Conservation (phyloP, 2,888 invertebrate genomes). For the Synergus itoensis region DNA sequence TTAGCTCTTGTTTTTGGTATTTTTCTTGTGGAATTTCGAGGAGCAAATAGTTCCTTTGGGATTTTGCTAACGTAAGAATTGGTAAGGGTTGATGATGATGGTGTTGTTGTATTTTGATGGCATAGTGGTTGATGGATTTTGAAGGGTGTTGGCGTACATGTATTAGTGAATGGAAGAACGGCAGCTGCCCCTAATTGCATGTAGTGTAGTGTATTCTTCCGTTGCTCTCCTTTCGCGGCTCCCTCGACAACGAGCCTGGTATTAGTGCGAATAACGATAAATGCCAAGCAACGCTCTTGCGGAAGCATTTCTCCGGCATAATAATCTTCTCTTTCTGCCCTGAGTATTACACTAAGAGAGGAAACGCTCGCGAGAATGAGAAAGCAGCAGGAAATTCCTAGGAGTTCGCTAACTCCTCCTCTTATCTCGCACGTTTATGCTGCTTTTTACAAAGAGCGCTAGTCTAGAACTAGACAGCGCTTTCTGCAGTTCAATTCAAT, state of each 20-base stretch:
- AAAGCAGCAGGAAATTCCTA: slow-evolving; percentile 40
- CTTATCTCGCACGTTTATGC: slow-evolving; percentile 30
- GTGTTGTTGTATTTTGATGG: slow-evolving; percentile 32
- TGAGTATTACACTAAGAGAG: slow-evolving; percentile 6
- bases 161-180: slow-evolving; percentile 28
- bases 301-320: slow-evolving; percentile 28
- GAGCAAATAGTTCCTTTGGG: neutral
- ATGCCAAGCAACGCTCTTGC: slow-evolving; percentile 38
- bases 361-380: slow-evolving; percentile 11
- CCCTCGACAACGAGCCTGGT: slow-evolving; percentile 27
- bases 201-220: slow-evolving; percentile 15
- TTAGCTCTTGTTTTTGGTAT: neutral
- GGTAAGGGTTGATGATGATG: neutral
- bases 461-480: slow-evolving; percentile 17
- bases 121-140: slow-evolving; percentile 9
- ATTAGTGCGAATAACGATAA: slow-evolving; percentile 41
- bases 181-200: slow-evolving; percentile 37
- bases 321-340: slow-evolving; percentile 32
- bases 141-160: slow-evolving; percentile 3
- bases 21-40: neutral
- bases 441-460: slow-evolving; percentile 23
- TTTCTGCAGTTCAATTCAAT: slow-evolving; percentile 36
- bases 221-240: slow-evolving; percentile 37
- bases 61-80: slow-evolving; percentile 13
- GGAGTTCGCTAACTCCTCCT: slow-evolving; percentile 40